A percentile compares a stretch with the other conserved stretches of the same genome.
Conservation (phyloP, 1,140 invertebrate genomes). For the Magallana angulata region DNA sequence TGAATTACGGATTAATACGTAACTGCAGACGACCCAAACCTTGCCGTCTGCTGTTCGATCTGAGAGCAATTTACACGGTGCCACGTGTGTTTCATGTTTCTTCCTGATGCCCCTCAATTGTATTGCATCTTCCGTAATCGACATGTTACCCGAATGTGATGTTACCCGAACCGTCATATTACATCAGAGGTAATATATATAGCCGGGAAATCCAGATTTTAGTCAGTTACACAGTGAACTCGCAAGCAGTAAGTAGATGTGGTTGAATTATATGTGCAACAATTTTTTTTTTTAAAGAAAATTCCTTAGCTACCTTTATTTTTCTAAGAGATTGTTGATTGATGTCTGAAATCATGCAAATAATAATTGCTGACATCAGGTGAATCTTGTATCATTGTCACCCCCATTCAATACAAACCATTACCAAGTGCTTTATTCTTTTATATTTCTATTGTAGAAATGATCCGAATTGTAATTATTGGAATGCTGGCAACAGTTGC, state of each 20-base stretch:
- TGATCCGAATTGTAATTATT: constrained; percentile 28
- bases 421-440: not conserved
- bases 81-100: not conserved
- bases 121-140: constrained; percentile 3
- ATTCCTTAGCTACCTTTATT: too few relatives aligned
- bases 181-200: not conserved
- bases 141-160: not conserved
- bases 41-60: not conserved
- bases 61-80: not conserved
- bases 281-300: too few relatives aligned
- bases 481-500: constrained; percentile 30
- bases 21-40: not conserved
- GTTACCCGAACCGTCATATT: not conserved
- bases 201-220: not conserved
- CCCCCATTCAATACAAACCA: too few relatives aligned
- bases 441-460: not conserved
- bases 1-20: constrained; percentile 15
- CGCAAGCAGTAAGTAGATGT: not conserved
- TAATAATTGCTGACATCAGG: too few relatives aligned
- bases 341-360: too few relatives aligned
- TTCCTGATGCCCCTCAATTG: not conserved
- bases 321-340: too few relatives aligned
- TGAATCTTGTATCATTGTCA: too few relatives aligned
- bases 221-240: constrained; percentile 3
- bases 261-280: too few relatives aligned